Evolutionary conservation across 1,140 invertebrate species (phyloP).

Genomic region (Cheumatopsyche charites): DNA sequence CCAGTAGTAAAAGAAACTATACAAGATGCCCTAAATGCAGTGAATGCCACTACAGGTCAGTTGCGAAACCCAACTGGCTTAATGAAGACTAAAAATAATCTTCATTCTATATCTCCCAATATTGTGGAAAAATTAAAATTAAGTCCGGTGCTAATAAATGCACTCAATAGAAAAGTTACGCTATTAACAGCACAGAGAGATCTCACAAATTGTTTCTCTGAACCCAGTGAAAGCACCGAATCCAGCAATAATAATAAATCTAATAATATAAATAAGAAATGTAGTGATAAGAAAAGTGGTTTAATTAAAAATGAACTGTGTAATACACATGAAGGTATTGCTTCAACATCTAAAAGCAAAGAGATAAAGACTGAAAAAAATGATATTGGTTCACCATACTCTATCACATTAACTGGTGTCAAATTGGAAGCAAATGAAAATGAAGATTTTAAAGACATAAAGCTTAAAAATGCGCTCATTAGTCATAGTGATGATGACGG

Average conservation of each 20-base stretch:
- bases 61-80: neutral
- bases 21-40: constrained; percentile 53
- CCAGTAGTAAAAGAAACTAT: constrained; percentile 55
- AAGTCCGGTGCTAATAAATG: constrained; percentile 36
- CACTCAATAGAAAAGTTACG: constrained; percentile 35
- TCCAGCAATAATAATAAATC: constrained; percentile 7
- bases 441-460: constrained; percentile 24
- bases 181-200: constrained; percentile 40
- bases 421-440: neutral
- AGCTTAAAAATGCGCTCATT: constrained; percentile 68
- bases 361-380: constrained; percentile 30
- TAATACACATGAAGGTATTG: neutral
- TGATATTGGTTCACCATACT: no score
- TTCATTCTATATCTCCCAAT: constrained; percentile 37
- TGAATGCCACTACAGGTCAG: constrained; percentile 51
- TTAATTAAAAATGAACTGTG: neutral
- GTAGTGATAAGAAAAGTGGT: constrained; percentile 7
- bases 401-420: constrained; percentile 1
- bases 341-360: neutral
- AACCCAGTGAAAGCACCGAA: neutral
- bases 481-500: constrained; percentile 71
- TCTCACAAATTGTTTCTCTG: constrained; percentile 36
- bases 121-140: constrained; percentile 7
- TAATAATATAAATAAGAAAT: neutral
- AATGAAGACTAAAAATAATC: neutral